Base-by-base conservation (phyloP, 2,113 vertebrate species). In the Macroglossus sobrinus region DNA sequence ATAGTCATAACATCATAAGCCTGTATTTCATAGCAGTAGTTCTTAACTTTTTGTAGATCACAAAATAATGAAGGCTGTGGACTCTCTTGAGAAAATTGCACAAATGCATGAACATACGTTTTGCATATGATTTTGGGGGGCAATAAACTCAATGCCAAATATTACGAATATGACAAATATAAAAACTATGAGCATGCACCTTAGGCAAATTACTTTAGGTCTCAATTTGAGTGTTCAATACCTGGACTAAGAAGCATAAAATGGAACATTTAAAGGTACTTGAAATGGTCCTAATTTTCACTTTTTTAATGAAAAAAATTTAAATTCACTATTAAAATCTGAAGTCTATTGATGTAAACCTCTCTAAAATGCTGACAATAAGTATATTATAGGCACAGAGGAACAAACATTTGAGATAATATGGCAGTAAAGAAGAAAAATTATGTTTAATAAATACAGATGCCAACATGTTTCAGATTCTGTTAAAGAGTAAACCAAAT, bases 321-420 rank as follows among this genome's bases (percentile, higher is more conserved):
- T 64, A 94, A 94, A 33, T 88, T 96, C 13, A 61, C 66, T 95
- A 30, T 91, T 94, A 96, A 96, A 94, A 91, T 85, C 5, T 94
- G 50, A 90, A 87, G 38, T 93, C 45, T 91, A 86, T 3, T 68
- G 57, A 74, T 85, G 35, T 59, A 90, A 80, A 79, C 21, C 19
- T 81, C 4, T 76, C 15, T 71, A 74, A 93, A 91, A 43, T 76
- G 84, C 47, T 93, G 47, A 90, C 15, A 0, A 16, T 30, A 59
- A 95, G 5, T 79, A 1, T 78, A 91, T 55, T 74, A 72, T 69
- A 68, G 61, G 75, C 61, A 81, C n/a, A 71, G 38, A 96, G 30
- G 64, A 79, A 94, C n/a, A 96, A 95, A 88, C 26, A 95, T 21
- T 68, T 81, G 45, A 82, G 40, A 91, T 22, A 50, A 93, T 87